Base-by-base conservation (phyloP, 1,140 invertebrate genomes). In the Microplitis demolitor region DNA sequence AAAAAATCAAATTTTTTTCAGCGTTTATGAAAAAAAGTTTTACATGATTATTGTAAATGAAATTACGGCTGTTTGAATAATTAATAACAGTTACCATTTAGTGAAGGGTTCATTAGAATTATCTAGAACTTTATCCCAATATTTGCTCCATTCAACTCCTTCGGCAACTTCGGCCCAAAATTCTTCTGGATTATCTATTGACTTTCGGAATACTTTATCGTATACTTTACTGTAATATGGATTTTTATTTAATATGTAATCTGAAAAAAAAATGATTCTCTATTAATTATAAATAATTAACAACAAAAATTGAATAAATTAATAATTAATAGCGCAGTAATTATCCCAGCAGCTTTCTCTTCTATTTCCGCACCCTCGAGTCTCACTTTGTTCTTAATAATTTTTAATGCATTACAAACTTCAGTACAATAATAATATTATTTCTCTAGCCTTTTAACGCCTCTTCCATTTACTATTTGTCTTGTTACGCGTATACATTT, bases 121-220 rank as follows among this genome's bases (percentile, higher is more conserved):
- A 78, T 98, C 96, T 66, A 98, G 78, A 4, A 98, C 94, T 82
- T 91, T 91, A 3, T 91, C 86, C 94, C 95, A 97, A 0, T 93
- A 92, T 77, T 92, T 95, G 14, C 90, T 89, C 96, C 97, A 98
- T 24, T 91, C 89, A 0, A 98, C 80, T 68, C 88, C 87, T 3
- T 91, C 74, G 0, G 90, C 95, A 9, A 94, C 89, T 78, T 96
- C 92, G 4, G 88, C 90, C 96, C 96, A 98, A 85, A 97, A 98
- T 53, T 92, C 91, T 79, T 95, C 93, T 0, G 95, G 95, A 64
- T 93, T 88, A 61, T 93, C 89, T 11, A 97, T 81, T 0, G 95
- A 96, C 70, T 88, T 87, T 14, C 87, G 85, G 79, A 92, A 93
- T 0, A 90, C 88, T 50, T 92, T 89, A 71, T 92, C 88, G 78